A percentile compares a stretch with the other conserved stretches of the same genome.
Conservation (phyloP, 2,113 vertebrate species). For the Jacana jacana region DNA sequence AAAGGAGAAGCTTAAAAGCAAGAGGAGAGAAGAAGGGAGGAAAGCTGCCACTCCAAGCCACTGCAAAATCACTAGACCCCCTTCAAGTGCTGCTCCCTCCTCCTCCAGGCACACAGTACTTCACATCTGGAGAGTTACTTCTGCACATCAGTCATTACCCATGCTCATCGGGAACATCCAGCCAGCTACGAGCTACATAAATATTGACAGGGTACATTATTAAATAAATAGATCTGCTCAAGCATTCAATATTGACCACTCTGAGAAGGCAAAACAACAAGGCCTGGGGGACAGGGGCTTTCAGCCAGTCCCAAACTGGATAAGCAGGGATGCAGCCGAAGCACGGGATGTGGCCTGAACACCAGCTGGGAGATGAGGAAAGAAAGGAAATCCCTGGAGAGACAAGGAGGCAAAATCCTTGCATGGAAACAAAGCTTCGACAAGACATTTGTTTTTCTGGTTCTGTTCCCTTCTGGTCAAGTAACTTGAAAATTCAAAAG, state of each 20-base stretch:
- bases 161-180: not conserved
- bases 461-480: conserved; percentile 48
- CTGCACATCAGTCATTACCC: not conserved
- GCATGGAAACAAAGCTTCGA: not conserved
- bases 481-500: conserved; percentile 35
- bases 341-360: not conserved
- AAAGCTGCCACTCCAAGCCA: not conserved
- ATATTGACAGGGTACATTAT: not conserved
- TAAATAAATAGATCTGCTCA: conserved; percentile 4
- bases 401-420: not conserved
- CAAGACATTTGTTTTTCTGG: conserved; percentile 1
- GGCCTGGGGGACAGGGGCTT: not conserved
- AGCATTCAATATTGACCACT: not conserved
- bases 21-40: not conserved
- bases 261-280: not conserved
- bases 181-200: not conserved
- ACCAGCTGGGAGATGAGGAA: not conserved
- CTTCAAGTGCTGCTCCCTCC: not conserved
- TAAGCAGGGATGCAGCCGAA: rapidly evolving
- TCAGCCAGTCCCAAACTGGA: not conserved
- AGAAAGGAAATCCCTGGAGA: not conserved
- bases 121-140: not conserved
- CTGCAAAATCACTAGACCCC: not conserved
- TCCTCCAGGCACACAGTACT: not conserved
- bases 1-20: not conserved